Base-by-base conservation (phyloP, 2,797 vertebrate genomes). In the Numenius phaeopus region DNA sequence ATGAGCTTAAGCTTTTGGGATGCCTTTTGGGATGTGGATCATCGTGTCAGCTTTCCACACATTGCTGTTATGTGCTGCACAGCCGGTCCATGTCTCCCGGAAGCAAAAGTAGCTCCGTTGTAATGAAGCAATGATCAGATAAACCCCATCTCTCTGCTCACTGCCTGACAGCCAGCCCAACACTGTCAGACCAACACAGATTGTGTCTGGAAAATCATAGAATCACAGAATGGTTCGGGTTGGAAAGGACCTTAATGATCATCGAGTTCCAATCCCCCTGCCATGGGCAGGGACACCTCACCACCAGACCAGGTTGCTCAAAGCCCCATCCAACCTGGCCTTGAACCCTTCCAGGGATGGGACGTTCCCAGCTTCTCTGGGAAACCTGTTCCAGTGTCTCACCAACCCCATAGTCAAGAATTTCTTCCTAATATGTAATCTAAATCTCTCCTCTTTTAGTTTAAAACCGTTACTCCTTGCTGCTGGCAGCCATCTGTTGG, bases 31-130 rank as follows among this genome's bases (percentile, higher is more conserved):
- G 49, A 4, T 0, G 2, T 42, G 34, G 40, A 19, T 4, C 34
- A 39, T 32, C 62, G 50, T 9, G 10, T 50, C 55, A 32, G 40
- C 34, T 80, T 50, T 50, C 40, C 30, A 26, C 3, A 3, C 21
- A 1, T 22, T 73, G 40, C n/a, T 71, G 40, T 66, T 21, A n/a
- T 0, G 4, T 16, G 4, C 24, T 87, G 64, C 13, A 2, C 7
- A 50, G 69, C 21, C 46, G 22, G 39, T 23, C 79, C 40, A 15
- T 1, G 0, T 58, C 39, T 80, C 88, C 55, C 54, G 58, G 69
- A 34, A 92, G 44, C 26, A 67, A 46, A 57, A 70, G 14, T 12
- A 22, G 32, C 44, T 29, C 37, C 0, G 1, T n/a, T 49, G 47
- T 44, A 50, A 55, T 9, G 62, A 37, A 72, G 44, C 11, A 24